Conservation (phyloP, 2,797 vertebrate species). For the Percopsis omiscomaycus region DNA sequence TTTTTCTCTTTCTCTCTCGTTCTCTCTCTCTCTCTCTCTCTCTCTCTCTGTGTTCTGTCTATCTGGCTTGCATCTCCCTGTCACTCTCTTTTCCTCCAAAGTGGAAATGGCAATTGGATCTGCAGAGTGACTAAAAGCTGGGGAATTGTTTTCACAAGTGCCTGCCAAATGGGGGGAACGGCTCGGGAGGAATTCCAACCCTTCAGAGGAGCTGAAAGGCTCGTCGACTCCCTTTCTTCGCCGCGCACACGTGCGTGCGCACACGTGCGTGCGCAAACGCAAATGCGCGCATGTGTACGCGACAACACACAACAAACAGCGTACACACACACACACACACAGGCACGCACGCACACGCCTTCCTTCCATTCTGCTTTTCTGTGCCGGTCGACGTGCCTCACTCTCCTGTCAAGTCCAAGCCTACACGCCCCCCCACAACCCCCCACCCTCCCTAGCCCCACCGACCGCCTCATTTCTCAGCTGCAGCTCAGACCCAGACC, state of each 20-base stretch:
- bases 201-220: conserved; percentile 66
- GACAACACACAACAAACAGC: neutral
- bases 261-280: too few species aligned
- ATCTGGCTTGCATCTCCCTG: conserved; percentile 58
- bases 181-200: conserved; percentile 72
- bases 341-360: neutral
- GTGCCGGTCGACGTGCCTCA: conserved; percentile 53
- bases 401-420: conserved; percentile 53
- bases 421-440: conserved; percentile 2
- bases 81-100: conserved; percentile 65
- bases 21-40: conserved; percentile 50
- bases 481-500: conserved; percentile 34
- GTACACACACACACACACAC: neutral
- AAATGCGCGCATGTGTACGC: too few species aligned
- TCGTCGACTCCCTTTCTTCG: conserved; percentile 39
- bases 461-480: conserved; percentile 10
- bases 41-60: conserved; percentile 56
- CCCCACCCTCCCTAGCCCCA: neutral
- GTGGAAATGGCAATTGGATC: conserved; percentile 78
- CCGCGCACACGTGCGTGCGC: neutral
- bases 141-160: conserved; percentile 80
- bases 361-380: conserved; percentile 39
- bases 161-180: conserved; percentile 70
- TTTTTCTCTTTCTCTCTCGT: neutral
- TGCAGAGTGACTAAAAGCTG: conserved; percentile 76